Conservation (phyloP, 2,797 vertebrate species). For the Pempheris klunzingeri region DNA sequence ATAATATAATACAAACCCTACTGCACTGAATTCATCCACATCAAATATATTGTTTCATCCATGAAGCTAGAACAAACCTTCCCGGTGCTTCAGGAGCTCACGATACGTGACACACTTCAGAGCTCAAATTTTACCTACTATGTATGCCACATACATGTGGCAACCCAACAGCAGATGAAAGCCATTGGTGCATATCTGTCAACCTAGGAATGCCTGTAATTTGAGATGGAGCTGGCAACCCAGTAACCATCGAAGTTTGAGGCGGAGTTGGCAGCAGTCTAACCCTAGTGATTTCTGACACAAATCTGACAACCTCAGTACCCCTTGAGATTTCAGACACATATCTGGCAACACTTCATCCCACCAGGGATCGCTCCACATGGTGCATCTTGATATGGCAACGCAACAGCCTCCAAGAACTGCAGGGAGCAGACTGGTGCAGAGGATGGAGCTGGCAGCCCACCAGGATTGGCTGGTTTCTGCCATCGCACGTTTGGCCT, state of each 20-base stretch:
- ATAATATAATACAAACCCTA: too few relatives aligned
- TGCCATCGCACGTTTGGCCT: slow-evolving; percentile 14
- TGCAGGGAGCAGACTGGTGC: slow-evolving; percentile 46
- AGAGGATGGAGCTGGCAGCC: slow-evolving; percentile 51
- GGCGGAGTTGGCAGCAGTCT: slow-evolving; percentile 48
- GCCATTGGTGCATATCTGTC: slow-evolving; percentile 35
- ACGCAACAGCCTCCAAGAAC: slow-evolving; percentile 13
- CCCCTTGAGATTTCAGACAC: slow-evolving; percentile 62
- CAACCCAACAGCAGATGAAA: slow-evolving; percentile 15
- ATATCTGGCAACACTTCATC: slow-evolving; percentile 62
- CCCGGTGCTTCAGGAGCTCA: background rate
- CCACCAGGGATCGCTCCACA: slow-evolving; percentile 57
- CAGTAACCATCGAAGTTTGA: slow-evolving; percentile 30
- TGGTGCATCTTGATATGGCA: slow-evolving; percentile 65
- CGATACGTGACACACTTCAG: background rate
- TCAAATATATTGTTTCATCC: background rate
- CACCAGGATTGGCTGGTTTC: slow-evolving; percentile 46
- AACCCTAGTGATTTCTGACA: slow-evolving; percentile 62
- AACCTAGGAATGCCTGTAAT: slow-evolving; percentile 2
- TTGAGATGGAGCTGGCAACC: slow-evolving; percentile 49
- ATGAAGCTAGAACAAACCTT: background rate
- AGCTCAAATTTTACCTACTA: slow-evolving; percentile 2
- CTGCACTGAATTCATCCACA: background rate
- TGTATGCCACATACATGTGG: slow-evolving; percentile 36
- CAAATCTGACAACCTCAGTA: slow-evolving; percentile 62